Evolutionary conservation across 2,797 vertebrate genomes (phyloP), one percentile per base, ranked within the genome.

Genomic region (Spheniscus humboldti): DNA sequence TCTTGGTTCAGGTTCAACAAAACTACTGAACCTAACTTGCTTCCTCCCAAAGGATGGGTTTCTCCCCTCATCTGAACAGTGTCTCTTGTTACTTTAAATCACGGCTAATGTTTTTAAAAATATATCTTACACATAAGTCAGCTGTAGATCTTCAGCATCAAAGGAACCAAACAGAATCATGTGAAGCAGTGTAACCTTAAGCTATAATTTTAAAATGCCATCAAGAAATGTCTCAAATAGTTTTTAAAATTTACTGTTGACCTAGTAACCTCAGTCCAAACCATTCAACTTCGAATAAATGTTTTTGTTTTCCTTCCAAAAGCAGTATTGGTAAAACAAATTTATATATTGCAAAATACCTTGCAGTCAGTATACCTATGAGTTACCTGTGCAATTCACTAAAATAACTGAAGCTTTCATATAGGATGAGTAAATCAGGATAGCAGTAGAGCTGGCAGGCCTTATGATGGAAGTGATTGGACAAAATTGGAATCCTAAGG

Each of bases 171-270:
- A 96, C 80, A 95, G 85, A 89, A 97, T 92, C 59, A 66, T 90
- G 96, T 95, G 89, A 90, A 97, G 93, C 55, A 60, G 84, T 64
- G 71, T 96, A 97, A 98, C 97, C 97, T 96, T 97, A 88, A 91
- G 91, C 95, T 94, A 91, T 97, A 97, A 97, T 97, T 97, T 96
- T 95, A 91, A 98, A 97, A 95, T 96, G 97, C 77, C 97, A 97
- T 96, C 96, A 96, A 91, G 86, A 97, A 98, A 97, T 94, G 76
- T 97, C 94, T 97, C 94, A 97, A 97, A 96, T 94, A 95, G 79
- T 92, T 95, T 96, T 96, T 85, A 94, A 82, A 98, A 98, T 98
- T 98, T 97, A 98, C 94, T 97, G 92, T 96, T 95, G 96, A 98
- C 97, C 97, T 97, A 92, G 71, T 97, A 97, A 98, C 97, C 97